Evolutionary conservation across 2,113 vertebrate species (phyloP).

Genomic region (Lepus timidus): DNA sequence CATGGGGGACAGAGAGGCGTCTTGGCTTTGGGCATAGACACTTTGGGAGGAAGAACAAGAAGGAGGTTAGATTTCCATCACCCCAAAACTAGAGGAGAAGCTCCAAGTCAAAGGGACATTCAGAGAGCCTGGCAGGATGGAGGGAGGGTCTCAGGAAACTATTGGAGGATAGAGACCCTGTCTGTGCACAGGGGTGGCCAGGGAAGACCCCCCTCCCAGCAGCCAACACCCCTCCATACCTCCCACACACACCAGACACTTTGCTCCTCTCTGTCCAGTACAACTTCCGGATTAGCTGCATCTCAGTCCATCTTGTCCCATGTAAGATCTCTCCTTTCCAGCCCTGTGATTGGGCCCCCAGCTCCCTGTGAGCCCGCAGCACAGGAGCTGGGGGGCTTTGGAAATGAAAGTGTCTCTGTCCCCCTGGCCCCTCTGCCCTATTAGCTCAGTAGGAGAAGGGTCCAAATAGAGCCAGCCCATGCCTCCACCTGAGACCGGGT

Average conservation of each 20-base stretch:
- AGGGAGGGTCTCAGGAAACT: not conserved
- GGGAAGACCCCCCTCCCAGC: not conserved
- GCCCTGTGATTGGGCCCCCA: not conserved
- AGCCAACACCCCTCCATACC: not conserved
- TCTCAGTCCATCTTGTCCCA: not conserved
- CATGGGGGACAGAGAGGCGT: not conserved
- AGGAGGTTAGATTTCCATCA: not conserved
- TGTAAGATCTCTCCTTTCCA: not conserved
- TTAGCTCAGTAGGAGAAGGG: not conserved
- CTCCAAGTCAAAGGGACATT: not conserved
- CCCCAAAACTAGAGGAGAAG: not conserved
- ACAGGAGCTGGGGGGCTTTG: not conserved
- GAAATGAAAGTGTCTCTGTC: not conserved
- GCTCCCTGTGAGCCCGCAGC: not conserved
- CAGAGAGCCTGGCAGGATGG: not conserved
- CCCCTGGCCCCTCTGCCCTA: not conserved
- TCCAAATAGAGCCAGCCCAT: not conserved
- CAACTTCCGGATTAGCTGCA: not conserved
- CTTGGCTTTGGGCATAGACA: not conserved
- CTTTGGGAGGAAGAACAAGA: not conserved
- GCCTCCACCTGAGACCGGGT: not conserved
- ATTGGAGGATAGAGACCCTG: not conserved
- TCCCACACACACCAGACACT: not conserved
- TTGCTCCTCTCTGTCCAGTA: fast-evolving
- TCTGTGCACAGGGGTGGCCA: not conserved